Conservation (phyloP, 2,888 invertebrate species). For the Plutella xylostella region DNA sequence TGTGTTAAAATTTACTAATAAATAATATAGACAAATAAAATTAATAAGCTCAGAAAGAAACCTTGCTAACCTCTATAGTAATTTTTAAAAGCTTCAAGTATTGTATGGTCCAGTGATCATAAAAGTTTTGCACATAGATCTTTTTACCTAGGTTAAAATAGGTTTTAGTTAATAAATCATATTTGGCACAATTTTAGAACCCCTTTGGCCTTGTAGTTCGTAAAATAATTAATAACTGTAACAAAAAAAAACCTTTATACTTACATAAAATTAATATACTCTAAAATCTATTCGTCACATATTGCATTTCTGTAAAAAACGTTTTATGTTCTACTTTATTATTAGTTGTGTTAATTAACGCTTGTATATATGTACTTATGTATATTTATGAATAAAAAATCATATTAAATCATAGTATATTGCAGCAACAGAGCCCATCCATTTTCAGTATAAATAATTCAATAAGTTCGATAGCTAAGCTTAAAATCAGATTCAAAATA, state of each 20-base stretch:
- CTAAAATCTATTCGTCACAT: too few relatives aligned
- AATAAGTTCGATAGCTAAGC: too few relatives aligned
- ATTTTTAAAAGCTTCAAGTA: too few relatives aligned
- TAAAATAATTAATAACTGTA: conserved; percentile 16
- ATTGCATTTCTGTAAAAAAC: background rate
- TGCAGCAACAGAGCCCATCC: too few relatives aligned
- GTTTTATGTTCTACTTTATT: too few relatives aligned
- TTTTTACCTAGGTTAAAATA: background rate
- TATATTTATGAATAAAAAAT: background rate
- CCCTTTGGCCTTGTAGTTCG: conserved; percentile 25
- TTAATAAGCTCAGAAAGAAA: background rate
- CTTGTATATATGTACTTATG: background rate
- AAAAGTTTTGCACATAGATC: too few relatives aligned
- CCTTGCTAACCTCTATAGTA: background rate
- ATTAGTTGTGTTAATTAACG: background rate
- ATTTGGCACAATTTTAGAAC: conserved; percentile 13
- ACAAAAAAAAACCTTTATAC: background rate
- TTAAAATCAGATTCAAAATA: too few relatives aligned
- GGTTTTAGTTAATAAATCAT: background rate
- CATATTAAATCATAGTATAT: background rate
- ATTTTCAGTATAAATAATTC: too few relatives aligned
- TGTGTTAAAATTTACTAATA: background rate
- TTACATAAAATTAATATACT: too few relatives aligned
- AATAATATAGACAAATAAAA: background rate
- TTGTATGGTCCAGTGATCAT: too few relatives aligned